phyloP scores from a whole-genome alignment of 2,113 vertebrate genomes.

The Heliornis fulica region DNA sequence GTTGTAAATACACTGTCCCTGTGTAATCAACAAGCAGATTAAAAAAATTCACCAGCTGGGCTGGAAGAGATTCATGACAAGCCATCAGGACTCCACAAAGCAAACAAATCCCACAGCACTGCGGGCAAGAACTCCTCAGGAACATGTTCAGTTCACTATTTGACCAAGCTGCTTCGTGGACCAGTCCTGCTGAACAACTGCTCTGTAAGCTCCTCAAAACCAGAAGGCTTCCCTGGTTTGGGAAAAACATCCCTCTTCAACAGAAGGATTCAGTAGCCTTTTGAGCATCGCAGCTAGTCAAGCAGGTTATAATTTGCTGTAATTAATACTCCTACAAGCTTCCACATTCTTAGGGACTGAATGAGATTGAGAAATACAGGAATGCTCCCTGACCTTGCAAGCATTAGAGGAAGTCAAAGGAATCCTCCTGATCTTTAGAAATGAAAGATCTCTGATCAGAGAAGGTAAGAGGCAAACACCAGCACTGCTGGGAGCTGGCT shows the following conservation, averaged over 20 bases:
- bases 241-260: background rate
- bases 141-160: background rate
- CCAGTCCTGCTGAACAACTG: background rate
- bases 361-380: background rate
- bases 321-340: constrained; percentile 24
- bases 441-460: background rate
- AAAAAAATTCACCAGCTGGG: background rate
- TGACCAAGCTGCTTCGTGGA: background rate
- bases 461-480: background rate
- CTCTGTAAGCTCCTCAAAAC: background rate
- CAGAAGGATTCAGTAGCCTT: background rate
- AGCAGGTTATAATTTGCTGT: constrained; percentile 50
- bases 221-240: background rate
- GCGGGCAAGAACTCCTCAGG: background rate
- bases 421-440: background rate
- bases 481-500: background rate
- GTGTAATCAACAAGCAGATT: background rate
- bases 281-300: background rate
- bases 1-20: background rate
- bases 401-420: background rate
- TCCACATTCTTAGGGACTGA: constrained; percentile 21
- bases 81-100: background rate
- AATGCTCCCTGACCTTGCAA: background rate
- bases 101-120: background rate
- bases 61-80: background rate